Evolutionary conservation across 2,797 vertebrate species (phyloP).

Genomic region (Uromys caudimaculatus): DNA sequence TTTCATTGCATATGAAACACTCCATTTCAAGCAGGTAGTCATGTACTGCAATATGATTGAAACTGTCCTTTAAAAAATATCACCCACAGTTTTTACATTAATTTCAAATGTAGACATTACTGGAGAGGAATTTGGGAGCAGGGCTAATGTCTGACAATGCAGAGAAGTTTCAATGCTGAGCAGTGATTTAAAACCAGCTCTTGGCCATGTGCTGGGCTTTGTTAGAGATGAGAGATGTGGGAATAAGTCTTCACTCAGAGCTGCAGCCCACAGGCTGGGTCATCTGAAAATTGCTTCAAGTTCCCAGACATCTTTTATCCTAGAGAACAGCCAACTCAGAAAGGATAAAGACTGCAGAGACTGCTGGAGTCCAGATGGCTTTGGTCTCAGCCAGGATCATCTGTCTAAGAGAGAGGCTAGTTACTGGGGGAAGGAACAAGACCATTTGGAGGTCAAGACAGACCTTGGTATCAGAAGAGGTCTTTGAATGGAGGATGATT

Average conservation of each 20-base stretch:
- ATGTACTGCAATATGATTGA: background rate
- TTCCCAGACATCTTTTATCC: background rate
- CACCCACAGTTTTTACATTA: constrained; percentile 6
- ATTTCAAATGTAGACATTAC: background rate
- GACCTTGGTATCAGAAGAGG: background rate
- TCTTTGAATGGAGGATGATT: background rate
- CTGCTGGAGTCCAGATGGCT: background rate
- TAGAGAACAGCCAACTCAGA: background rate
- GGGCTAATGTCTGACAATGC: background rate
- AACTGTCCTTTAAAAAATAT: background rate
- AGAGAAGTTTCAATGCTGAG: background rate
- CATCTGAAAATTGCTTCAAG: constrained; percentile 1
- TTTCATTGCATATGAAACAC: constrained; percentile 4
- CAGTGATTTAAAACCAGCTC: background rate
- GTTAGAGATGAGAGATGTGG: background rate
- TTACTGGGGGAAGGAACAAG: background rate
- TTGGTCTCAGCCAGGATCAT: background rate
- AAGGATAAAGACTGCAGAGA: background rate
- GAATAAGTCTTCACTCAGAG: background rate
- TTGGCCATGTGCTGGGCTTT: background rate
- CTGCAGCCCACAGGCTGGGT: background rate
- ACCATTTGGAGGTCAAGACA: background rate
- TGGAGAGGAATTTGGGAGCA: constrained; percentile 1
- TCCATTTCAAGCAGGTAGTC: background rate
- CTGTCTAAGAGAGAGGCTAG: background rate